Conservation (phyloP, 2,888 invertebrate genomes). For the Mimumesa dahlbomi region DNA sequence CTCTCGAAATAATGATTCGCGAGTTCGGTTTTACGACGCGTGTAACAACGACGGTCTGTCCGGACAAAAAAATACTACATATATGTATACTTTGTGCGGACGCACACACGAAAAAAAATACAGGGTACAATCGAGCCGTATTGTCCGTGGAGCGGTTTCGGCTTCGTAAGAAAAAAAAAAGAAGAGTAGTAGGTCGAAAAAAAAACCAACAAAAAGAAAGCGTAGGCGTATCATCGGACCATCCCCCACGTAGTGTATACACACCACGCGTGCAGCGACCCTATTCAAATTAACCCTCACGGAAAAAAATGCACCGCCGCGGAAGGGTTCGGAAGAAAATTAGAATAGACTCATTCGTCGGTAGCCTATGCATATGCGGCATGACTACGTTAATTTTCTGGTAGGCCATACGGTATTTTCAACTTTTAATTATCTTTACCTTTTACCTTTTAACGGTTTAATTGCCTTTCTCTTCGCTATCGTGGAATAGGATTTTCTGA, state of each 20-base stretch:
- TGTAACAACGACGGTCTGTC: neutral
- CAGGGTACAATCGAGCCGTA: constrained; percentile 4
- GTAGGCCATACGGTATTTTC: constrained; percentile 66
- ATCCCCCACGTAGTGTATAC: constrained; percentile 23
- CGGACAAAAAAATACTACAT: neutral
- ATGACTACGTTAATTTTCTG: constrained; percentile 76
- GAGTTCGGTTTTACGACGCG: neutral
- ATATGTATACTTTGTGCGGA: neutral
- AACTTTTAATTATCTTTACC: constrained; percentile 52
- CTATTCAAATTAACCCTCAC: constrained; percentile 79
- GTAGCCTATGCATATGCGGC: constrained; percentile 73
- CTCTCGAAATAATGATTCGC: constrained; percentile 11
- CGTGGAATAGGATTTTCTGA: constrained; percentile 33
- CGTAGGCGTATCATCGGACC: constrained; percentile 70
- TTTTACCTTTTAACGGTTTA: constrained; percentile 57
- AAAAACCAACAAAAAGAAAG: constrained; percentile 42
- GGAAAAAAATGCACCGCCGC: constrained; percentile 69
- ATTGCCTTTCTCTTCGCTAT: constrained; percentile 60
- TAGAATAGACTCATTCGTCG: constrained; percentile 72
- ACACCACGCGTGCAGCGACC: constrained; percentile 25
- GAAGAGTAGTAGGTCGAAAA: constrained; percentile 21
- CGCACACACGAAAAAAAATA: neutral
- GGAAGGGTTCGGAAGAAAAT: constrained; percentile 74
- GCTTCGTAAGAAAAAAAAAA: neutral
- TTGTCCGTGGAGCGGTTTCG: constrained; percentile 11